Base-by-base conservation (phyloP, 2,797 vertebrate species). In the Hipposideros larvatus region DNA sequence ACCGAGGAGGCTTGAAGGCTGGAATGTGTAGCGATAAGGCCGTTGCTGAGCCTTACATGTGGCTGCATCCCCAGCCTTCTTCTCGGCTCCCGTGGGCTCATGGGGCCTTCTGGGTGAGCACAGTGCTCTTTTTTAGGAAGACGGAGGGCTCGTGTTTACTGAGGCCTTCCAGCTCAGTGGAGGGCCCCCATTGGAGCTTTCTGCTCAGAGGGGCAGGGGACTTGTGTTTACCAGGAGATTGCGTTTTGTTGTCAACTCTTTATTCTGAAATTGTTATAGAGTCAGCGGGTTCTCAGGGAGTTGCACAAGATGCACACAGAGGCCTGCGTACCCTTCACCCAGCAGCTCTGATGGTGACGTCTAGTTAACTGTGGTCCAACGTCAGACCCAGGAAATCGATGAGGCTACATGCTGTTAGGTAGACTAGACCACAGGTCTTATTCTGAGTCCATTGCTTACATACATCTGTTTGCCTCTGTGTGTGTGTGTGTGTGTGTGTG, bases 391-490 rank as follows among this genome's bases (percentile, higher is more conserved):
- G 75, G n/a, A 65, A 13, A 31, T 15, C 1, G 1, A 4, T 1
- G 0, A 5, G 34, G 28, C 28, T 24, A 28, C 46, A 2, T 2
- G 0, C 34, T 37, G 7, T 11, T 37, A 5, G 15, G 14, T 51
- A 51, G 48, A 51, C 16, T 1, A 18, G 74, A 41, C 26, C 2
- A 1, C 16, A 41, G 68, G 21, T 14, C 21, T 16, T 2, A 15
- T 37, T 6, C n/a, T 0, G 0, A 0, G 0, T 15, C 63, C 19
- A 1, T 13, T 14, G 7, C 53, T 24, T 1, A n/a, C 1, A 6
- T 5, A 11, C 0, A 0, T 22, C n/a, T 51, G 0, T 19, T 79
- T 57, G 22, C 41, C 41, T 0, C 0, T 55, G 74, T 9, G 4
- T 3, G 48, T 3, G 16, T 11, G n/a, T 46, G 41, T 16, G 74